Base-by-base conservation (phyloP, 2,888 invertebrate genomes). In the Trimorus sp. region DNA sequence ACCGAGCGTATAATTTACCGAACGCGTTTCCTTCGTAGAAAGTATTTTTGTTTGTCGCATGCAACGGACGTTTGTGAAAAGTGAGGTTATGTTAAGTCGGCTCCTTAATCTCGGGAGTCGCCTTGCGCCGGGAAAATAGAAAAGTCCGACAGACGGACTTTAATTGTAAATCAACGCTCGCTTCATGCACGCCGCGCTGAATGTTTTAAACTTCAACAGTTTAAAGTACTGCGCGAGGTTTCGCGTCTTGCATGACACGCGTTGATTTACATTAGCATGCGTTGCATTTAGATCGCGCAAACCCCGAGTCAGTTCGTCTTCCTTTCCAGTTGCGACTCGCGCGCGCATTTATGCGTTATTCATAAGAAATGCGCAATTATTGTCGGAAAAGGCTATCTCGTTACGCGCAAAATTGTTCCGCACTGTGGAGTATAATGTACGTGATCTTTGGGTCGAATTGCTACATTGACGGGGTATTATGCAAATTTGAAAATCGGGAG, bases 181-280 rank as follows among this genome's bases (percentile, higher is more conserved):
- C 38, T 58, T 38, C 38, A 37, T 38, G 58, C 58, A 37, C 37
- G 11, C 26, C 38, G 37, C 9, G 14, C 58, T 58, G 38, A 58
- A 58, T 58, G 38, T n/a, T 58, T 38, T 12, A 58, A 58, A 37
- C n/a, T 58, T 38, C 7, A 15, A 16, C 54, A 26, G 54, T 36
- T 11, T 58, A 38, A n/a, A 58, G n/a, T 12, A 58, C 37, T 37
- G 38, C n/a, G 58, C 58, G 38, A 58, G 58, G 26, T 26, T 14
- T 58, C 12, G 58, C 58, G 58, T 59, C 16, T 40, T 40, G 59
- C 42, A 36, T 59, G 59, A 42, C 59, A 59, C 15, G 12, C 42
- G 42, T 59, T 59, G 59, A 42, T 59, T 42, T 59, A 42, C 59
- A 59, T 42, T 59, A 42, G 42, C 59, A 59, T 59, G 59, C 26